These are phyloP conservation scores for Drosophila anomalata DNA, from an alignment of 2,888 invertebrate genomes.

Conservation along the genomic window DNA sequence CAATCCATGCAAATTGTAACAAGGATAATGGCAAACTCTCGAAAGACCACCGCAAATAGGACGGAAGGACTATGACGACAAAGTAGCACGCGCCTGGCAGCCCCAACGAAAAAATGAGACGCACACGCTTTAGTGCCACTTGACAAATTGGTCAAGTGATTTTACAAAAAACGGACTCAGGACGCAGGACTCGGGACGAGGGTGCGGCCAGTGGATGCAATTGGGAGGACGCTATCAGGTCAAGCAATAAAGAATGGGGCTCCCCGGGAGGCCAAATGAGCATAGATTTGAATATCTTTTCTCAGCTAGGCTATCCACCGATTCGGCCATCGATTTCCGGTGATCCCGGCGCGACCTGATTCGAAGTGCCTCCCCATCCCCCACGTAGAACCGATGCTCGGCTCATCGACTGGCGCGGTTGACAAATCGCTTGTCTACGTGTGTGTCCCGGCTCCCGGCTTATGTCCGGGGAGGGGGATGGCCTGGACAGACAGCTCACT, in stretches of 20 bases:
- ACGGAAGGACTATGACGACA: slow-evolving; percentile 28
- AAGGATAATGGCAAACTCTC: slow-evolving; percentile 73
- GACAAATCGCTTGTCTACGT: no score
- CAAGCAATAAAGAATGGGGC: slow-evolving; percentile 16
- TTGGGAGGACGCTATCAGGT: slow-evolving; percentile 14
- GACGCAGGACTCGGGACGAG: neutral
- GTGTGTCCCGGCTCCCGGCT: no score
- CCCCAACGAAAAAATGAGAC: slow-evolving; percentile 13
- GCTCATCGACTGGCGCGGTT: no score
- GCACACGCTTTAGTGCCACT: slow-evolving; percentile 77
- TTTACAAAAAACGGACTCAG: slow-evolving; percentile 62
- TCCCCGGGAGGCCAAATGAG: neutral
- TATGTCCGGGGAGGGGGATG: no score
- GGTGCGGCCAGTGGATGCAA: no score
- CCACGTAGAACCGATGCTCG: no score
- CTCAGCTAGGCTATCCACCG: no score
- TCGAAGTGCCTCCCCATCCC: no score
- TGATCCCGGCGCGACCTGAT: no score
- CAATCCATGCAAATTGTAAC: slow-evolving; percentile 76
- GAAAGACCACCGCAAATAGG: slow-evolving; percentile 73
- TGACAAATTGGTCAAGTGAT: slow-evolving; percentile 84
- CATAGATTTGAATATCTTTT: no score
- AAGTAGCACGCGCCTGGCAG: slow-evolving; percentile 50
- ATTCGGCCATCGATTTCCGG: no score
- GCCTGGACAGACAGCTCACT: no score